phyloP scores from a whole-genome alignment of 64 coral and sea anemone species.

The Pocillopora damicornis region DNA sequence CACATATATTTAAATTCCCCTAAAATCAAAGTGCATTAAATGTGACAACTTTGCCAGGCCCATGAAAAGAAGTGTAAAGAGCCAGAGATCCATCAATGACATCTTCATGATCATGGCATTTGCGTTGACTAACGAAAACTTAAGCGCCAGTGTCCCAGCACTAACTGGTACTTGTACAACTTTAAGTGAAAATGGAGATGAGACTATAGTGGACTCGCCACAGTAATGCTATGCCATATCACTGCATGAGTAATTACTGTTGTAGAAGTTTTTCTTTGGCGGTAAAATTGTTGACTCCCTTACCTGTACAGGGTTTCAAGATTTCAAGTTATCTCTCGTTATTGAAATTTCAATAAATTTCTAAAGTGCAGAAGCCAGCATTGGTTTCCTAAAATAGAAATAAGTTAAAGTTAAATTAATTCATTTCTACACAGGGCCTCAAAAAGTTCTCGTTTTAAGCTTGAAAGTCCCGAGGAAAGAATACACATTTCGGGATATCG shows the following conservation, averaged over 20 bases:
- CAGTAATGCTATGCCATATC: not conserved
- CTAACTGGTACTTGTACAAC: not conserved
- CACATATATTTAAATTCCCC: too few species aligned
- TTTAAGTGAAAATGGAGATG: not conserved
- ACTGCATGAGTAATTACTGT: not conserved
- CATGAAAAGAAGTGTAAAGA: too few species aligned
- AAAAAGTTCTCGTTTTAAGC: conserved; percentile 20
- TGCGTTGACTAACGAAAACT: not conserved
- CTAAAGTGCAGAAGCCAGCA: too few species aligned
- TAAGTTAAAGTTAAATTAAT: too few species aligned
- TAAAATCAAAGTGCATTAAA: too few species aligned
- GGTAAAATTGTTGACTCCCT: too few species aligned
- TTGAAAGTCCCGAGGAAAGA: conserved; percentile 18
- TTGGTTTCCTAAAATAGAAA: too few species aligned
- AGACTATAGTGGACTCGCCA: not conserved
- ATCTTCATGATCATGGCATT: not conserved
- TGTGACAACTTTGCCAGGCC: too few species aligned
- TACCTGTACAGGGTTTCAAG: too few species aligned
- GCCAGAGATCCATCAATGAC: too few species aligned
- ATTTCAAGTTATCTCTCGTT: too few species aligned
- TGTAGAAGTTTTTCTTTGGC: not conserved
- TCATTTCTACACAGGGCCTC: not conserved
- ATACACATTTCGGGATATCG: conserved; percentile 11
- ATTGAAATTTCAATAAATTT: too few species aligned
- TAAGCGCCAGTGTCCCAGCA: not conserved